Conservation (phyloP, 2,888 invertebrate species). For the Erpobdella octoculata region DNA sequence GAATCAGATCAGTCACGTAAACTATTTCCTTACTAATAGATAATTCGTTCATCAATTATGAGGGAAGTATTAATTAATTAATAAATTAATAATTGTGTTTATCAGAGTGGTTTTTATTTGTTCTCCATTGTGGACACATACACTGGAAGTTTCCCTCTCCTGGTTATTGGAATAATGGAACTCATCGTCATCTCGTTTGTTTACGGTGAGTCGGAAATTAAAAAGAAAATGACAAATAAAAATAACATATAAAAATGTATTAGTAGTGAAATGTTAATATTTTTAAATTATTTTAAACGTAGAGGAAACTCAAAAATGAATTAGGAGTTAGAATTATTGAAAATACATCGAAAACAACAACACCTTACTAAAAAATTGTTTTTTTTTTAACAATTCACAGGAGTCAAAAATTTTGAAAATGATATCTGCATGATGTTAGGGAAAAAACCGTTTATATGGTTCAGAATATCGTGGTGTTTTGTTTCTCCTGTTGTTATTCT, state of each 20-base stretch:
- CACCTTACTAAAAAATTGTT: background rate
- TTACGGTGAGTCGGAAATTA: constrained; percentile 47
- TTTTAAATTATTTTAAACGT: background rate
- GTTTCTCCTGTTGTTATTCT: constrained; percentile 45
- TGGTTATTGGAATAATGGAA: constrained; percentile 50
- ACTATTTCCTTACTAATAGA: too few relatives aligned
- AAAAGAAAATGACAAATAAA: background rate
- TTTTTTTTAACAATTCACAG: background rate
- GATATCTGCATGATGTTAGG: constrained; percentile 51
- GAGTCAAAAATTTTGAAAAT: constrained; percentile 42
- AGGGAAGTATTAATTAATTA: too few relatives aligned
- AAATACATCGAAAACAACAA: background rate
- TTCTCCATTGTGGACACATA: constrained; percentile 48
- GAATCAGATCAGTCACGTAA: constrained; percentile 40
- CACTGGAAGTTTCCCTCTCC: constrained; percentile 50
- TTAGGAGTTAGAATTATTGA: constrained; percentile 4
- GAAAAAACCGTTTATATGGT: constrained; percentile 45
- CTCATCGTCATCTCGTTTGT: constrained; percentile 45
- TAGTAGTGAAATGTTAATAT: background rate
- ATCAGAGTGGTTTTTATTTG: constrained; percentile 49
- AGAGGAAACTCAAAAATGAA: too few relatives aligned
- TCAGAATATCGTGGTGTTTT: constrained; percentile 47
- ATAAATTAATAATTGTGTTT: constrained; percentile 9
- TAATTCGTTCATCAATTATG: too few relatives aligned
- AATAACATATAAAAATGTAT: background rate